Evolutionary conservation across 1,140 invertebrate genomes (phyloP).

Genomic region (Lethrus apterus): DNA sequence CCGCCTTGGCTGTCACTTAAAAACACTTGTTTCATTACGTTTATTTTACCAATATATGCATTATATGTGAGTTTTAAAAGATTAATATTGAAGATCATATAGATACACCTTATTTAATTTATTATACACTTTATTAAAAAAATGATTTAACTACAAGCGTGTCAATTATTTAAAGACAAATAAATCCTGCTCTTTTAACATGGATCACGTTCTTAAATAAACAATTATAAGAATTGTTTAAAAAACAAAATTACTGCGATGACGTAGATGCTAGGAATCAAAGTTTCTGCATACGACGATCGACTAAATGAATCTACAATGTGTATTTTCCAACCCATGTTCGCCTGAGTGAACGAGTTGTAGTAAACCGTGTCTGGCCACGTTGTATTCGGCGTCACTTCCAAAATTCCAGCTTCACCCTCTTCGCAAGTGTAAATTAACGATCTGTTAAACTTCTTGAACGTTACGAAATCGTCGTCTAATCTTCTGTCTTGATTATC

Average conservation of each 20-base stretch:
- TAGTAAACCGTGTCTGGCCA: constrained; percentile 93
- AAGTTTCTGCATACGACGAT: constrained; percentile 19
- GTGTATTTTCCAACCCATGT: constrained; percentile 88
- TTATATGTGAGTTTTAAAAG: too few relatives aligned
- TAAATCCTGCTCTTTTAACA: too few relatives aligned
- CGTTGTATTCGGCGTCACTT: constrained; percentile 79
- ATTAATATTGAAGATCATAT: too few relatives aligned
- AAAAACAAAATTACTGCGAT: constrained; percentile 18
- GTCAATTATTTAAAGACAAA: too few relatives aligned
- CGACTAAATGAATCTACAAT: constrained; percentile 63
- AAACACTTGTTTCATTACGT: too few relatives aligned
- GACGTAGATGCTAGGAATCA: not conserved
- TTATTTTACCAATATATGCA: too few relatives aligned
- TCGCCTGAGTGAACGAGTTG: constrained; percentile 83
- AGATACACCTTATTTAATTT: too few relatives aligned
- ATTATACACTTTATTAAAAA: too few relatives aligned
- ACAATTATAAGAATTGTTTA: constrained; percentile 24
- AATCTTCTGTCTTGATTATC: constrained; percentile 60
- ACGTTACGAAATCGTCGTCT: constrained; percentile 70
- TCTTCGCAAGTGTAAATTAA: constrained; percentile 60
- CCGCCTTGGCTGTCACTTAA: too few relatives aligned
- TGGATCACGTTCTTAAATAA: too few relatives aligned
- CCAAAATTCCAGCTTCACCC: constrained; percentile 62
- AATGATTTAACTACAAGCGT: too few relatives aligned
- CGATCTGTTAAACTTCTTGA: constrained; percentile 76